These are phyloP conservation scores for Lamellibrachia luymesi DNA, from an alignment of 1,140 invertebrate genomes.

Conservation along the genomic window DNA sequence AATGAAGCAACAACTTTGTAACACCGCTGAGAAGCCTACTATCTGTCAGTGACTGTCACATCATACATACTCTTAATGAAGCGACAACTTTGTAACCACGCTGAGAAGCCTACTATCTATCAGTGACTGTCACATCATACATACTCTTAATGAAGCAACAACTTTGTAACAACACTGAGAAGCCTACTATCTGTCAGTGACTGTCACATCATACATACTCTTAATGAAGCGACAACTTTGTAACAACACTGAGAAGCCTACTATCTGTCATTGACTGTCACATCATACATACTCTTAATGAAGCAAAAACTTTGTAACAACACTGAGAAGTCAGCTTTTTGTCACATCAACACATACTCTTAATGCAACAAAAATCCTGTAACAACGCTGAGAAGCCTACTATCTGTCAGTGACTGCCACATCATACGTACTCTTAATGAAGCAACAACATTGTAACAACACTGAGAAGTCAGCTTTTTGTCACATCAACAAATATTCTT, in stretches of 20 bases:
- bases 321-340: too few species aligned
- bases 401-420: too few species aligned
- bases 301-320: too few species aligned
- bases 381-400: too few species aligned
- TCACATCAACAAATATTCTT: background rate
- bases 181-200: background rate
- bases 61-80: slow-evolving; percentile 40
- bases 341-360: too few species aligned
- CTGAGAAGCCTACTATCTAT: background rate
- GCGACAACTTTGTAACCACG: slow-evolving; percentile 39
- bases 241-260: background rate
- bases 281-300: background rate
- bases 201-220: too few species aligned
- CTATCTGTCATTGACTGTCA: background rate
- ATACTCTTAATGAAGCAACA: background rate
- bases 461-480: too few species aligned
- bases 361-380: too few species aligned
- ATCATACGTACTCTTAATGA: too few species aligned
- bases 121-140: background rate
- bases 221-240: too few species aligned
- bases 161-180: background rate
- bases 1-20: slow-evolving; percentile 39
- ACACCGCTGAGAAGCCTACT: slow-evolving; percentile 23
- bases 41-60: too few species aligned
- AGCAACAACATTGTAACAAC: too few species aligned